Conservation (phyloP, 2,797 vertebrate species). For the Cynopterus sphinx region DNA sequence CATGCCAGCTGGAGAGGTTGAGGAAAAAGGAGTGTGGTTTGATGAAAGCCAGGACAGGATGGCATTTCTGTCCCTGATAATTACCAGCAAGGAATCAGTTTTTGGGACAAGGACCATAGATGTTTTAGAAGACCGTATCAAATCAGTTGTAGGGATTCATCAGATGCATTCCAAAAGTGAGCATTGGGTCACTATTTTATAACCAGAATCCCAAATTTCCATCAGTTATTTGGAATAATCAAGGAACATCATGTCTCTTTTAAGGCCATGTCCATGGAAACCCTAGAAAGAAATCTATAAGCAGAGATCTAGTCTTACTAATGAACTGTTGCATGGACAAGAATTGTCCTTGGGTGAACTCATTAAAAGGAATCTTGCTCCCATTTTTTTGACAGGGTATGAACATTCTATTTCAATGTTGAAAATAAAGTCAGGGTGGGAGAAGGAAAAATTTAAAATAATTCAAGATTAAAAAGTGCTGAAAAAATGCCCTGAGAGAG, state of each 20-base stretch:
- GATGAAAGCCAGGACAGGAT: not conserved
- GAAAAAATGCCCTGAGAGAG: not conserved
- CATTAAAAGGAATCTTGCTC: not conserved
- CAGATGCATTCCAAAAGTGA: not conserved
- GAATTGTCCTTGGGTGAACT: not conserved
- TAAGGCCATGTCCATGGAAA: not conserved
- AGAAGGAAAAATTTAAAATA: not conserved
- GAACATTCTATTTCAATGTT: not conserved
- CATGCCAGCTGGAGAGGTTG: conserved; percentile 36
- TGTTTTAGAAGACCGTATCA: not conserved
- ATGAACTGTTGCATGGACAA: not conserved
- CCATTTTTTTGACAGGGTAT: not conserved
- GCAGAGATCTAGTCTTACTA: not conserved
- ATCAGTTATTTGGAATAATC: not conserved
- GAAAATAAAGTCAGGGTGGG: not conserved
- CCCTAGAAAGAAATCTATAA: not conserved
- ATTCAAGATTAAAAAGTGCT: not conserved
- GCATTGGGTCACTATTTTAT: not conserved
- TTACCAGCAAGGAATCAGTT: not conserved
- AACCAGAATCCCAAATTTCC: not conserved
- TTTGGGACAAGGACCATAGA: not conserved
- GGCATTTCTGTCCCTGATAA: not conserved
- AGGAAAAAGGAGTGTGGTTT: not conserved
- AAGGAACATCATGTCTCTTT: not conserved
- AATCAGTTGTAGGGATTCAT: not conserved